Percentiles rank a stretch among this genome's conserved stretches.
Evolutionary conservation across 2,888 invertebrate genomes (phyloP).

Genomic region (Drosophila prolongata): DNA sequence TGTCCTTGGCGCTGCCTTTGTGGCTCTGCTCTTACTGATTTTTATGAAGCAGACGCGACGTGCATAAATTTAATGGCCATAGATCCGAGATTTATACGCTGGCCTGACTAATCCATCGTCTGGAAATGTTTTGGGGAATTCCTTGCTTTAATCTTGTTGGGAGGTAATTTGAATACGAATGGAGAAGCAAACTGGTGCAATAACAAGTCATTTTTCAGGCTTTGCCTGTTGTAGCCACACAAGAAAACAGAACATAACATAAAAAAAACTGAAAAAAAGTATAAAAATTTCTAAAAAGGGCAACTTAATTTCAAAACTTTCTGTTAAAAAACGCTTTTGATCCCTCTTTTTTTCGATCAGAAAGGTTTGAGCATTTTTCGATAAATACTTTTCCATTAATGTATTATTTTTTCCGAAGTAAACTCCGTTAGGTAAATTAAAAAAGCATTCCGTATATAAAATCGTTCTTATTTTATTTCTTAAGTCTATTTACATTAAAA

Average conservation of each 20-base stretch:
- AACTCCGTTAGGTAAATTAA: not conserved
- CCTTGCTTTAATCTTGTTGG: conserved; percentile 3
- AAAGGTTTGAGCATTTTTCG: too few species aligned
- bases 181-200: not conserved
- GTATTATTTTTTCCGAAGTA: too few species aligned
- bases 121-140: conserved; percentile 32
- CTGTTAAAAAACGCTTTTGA: too few species aligned
- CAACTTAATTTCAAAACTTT: too few species aligned
- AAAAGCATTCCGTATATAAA: not conserved
- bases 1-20: conserved; percentile 58
- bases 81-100: conserved; percentile 55
- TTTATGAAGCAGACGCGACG: conserved; percentile 63
- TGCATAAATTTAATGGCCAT: conserved; percentile 70
- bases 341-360: too few species aligned
- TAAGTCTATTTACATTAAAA: conserved; percentile 46
- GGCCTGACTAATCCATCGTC: conserved; percentile 50
- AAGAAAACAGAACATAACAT: too few species aligned
- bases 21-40: conserved; percentile 35
- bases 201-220: not conserved
- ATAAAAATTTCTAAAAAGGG: too few species aligned
- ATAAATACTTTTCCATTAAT: too few species aligned
- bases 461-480: conserved; percentile 31
- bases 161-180: not conserved
- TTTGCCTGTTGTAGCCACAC: too few species aligned
- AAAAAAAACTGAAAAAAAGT: too few species aligned